A percentile compares a stretch with the other conserved stretches of the same genome.
These are phyloP conservation scores for Drosophila diplacantha DNA, from an alignment of 2,888 invertebrate genomes.

Conservation along the genomic window DNA sequence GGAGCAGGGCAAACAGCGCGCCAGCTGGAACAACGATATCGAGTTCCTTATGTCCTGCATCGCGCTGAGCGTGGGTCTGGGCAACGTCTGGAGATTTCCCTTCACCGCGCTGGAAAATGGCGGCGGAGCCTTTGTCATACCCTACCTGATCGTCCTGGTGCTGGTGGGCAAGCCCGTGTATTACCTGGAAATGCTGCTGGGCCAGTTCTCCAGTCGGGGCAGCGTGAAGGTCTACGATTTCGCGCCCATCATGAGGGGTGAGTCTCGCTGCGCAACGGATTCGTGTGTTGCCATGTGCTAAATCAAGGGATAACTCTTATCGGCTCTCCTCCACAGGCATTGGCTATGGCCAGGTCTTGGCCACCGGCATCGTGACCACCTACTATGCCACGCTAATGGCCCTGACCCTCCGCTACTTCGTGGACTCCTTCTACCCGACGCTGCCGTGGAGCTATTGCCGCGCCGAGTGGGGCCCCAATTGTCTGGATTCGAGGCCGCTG, in stretches of 20 bases:
- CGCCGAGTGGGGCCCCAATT: slow-evolving; percentile 79
- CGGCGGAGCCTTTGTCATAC: slow-evolving; percentile 83
- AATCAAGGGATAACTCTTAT: slow-evolving; percentile 14
- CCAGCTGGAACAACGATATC: slow-evolving; percentile 81
- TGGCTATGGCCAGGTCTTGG: slow-evolving; percentile 80
- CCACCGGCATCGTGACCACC: slow-evolving; percentile 80
- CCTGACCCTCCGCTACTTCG: slow-evolving; percentile 81
- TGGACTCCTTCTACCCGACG: slow-evolving; percentile 81
- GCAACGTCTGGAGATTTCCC: slow-evolving; percentile 84
- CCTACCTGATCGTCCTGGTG: slow-evolving; percentile 82
- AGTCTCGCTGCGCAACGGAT: slow-evolving; percentile 5
- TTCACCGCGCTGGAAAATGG: slow-evolving; percentile 83
- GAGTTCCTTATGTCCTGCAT: slow-evolving; percentile 83
- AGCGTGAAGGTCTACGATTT: slow-evolving; percentile 83
- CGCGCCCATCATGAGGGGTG: slow-evolving; percentile 84
- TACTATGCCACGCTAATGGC: slow-evolving; percentile 85
- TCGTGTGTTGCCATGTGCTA: not conserved
- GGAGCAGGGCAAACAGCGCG: slow-evolving; percentile 57
- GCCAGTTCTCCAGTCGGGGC: slow-evolving; percentile 85
- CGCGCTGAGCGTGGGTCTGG: slow-evolving; percentile 82
- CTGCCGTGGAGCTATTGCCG: slow-evolving; percentile 83
- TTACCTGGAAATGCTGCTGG: slow-evolving; percentile 85
- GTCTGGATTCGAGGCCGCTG: slow-evolving; percentile 69
- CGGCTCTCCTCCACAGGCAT: slow-evolving; percentile 76
- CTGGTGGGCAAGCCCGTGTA: slow-evolving; percentile 84